phyloP scores from a whole-genome alignment of 2,797 vertebrate genomes.

The Lagorchestes hirsutus region DNA sequence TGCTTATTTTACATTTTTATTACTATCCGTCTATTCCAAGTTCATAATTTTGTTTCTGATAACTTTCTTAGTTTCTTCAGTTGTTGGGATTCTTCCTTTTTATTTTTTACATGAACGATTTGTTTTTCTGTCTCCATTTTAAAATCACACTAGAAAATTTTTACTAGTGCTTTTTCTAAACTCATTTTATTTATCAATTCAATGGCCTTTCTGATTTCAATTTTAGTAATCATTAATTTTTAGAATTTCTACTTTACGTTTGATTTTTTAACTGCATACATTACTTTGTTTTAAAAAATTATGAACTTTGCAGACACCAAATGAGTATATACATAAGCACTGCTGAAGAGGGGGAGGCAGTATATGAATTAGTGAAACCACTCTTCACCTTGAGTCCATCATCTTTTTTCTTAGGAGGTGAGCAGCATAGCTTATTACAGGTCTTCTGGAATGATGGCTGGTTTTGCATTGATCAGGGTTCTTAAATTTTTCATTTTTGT shows the following conservation, averaged over 20 bases:
- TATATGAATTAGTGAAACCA: background rate
- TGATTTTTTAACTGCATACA: background rate
- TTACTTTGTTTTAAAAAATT: background rate
- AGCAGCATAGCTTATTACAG: background rate
- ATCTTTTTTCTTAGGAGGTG: background rate
- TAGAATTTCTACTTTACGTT: background rate
- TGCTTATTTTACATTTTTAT: too few species aligned
- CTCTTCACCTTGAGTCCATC: background rate
- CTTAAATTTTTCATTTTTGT: background rate
- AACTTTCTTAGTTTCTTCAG: too few species aligned
- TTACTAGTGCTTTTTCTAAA: too few species aligned
- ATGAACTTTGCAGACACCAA: background rate
- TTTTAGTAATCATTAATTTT: background rate
- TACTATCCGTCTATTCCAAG: too few species aligned
- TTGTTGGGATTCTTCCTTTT: too few species aligned
- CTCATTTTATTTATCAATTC: background rate
- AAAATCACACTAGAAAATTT: too few species aligned
- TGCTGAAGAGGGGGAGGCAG: background rate
- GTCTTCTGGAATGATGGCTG: background rate
- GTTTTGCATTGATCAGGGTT: background rate
- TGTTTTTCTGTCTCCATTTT: too few species aligned
- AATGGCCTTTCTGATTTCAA: background rate
- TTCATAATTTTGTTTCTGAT: too few species aligned
- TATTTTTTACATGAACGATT: too few species aligned
- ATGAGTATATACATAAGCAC: background rate